Evolutionary conservation across 1,140 invertebrate genomes (phyloP), one percentile per base, ranked within the genome.

Genomic region (Meloidogyne chitwoodi): DNA sequence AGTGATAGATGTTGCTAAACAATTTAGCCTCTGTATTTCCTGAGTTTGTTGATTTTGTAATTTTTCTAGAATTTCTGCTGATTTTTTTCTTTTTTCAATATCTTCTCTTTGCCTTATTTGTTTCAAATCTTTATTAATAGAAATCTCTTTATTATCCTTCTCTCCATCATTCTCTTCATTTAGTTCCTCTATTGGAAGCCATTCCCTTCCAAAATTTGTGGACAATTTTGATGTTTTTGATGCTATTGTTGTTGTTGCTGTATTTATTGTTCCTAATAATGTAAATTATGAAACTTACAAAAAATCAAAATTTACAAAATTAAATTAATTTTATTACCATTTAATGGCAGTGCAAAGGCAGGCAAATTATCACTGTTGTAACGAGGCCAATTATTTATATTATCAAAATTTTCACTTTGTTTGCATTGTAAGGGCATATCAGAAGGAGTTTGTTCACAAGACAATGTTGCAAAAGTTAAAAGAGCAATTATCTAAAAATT

Each of bases 361-460:
- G 26, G 26, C 26, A 65, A 65, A 1, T 34, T 65, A 29, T 27
- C 31, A 65, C 14, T 65, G 64, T 29, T 65, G 14, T 12, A 26
- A 56, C n/a, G 1, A 56, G 48, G 19, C 48, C 12, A 56, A 56
- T 56, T 56, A n/a, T n/a, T 8, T n/a, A 6, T 22, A 8, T n/a
- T 56, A 56, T 5, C 48, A 48, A 26, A n/a, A n/a, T 44, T 16
- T 41, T 27, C 38, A 10, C 22, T 69, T 22, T n/a, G 16, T 10
- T 56, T 61, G 44, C 74, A 76, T 63, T 64, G 41, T 41, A 77
- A 27, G n/a, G 76, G 76, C 2, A 38, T 38, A 68, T 75, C 70
- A 24, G 76, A 79, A 27, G 80, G 80, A n/a, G 76, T 80, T 65
- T 74, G 64, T 64, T 41, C 66, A 61, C 80, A 82, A 31, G 75